phyloP scores from a whole-genome alignment of 2,113 vertebrate species.

The Ochotona princeps region DNA sequence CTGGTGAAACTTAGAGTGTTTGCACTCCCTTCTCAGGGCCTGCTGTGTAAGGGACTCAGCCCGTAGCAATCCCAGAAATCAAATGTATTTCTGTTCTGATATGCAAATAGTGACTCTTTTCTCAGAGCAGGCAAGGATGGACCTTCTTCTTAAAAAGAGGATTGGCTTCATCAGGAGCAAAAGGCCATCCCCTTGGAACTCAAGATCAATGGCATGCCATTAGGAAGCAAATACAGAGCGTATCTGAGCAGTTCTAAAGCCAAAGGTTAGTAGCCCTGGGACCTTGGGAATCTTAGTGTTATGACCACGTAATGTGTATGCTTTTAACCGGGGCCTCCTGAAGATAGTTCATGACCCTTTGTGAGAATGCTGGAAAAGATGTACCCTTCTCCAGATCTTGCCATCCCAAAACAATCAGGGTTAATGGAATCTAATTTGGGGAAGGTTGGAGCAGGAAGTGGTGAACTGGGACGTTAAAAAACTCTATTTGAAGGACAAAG shows the following conservation, averaged over 20 bases:
- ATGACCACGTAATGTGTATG: not conserved
- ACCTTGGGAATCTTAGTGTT: not conserved
- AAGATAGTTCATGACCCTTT: not conserved
- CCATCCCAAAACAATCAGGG: not conserved
- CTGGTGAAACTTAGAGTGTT: too few species aligned
- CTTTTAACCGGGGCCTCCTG: constrained; percentile 34
- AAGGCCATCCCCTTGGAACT: constrained; percentile 3
- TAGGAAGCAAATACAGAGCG: constrained; percentile 15
- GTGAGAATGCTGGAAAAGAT: not conserved
- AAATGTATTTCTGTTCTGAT: not conserved
- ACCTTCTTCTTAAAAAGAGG: not conserved
- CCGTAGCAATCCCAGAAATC: not conserved
- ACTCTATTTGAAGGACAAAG: too few species aligned
- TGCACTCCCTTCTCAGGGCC: not conserved
- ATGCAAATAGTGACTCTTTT: not conserved
- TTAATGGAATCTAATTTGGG: constrained; percentile 12
- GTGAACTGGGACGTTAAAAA: too few species aligned
- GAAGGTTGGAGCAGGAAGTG: not conserved
- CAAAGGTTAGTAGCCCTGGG: not conserved
- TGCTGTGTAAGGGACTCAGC: not conserved
- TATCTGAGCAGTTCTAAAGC: not conserved
- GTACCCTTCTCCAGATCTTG: constrained; percentile 11
- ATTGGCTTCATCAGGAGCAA: not conserved
- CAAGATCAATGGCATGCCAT: constrained; percentile 45
- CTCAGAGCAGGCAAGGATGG: not conserved